Evolutionary conservation across 2,113 vertebrate genomes (phyloP).

Genomic region (Fregetta grallaria): DNA sequence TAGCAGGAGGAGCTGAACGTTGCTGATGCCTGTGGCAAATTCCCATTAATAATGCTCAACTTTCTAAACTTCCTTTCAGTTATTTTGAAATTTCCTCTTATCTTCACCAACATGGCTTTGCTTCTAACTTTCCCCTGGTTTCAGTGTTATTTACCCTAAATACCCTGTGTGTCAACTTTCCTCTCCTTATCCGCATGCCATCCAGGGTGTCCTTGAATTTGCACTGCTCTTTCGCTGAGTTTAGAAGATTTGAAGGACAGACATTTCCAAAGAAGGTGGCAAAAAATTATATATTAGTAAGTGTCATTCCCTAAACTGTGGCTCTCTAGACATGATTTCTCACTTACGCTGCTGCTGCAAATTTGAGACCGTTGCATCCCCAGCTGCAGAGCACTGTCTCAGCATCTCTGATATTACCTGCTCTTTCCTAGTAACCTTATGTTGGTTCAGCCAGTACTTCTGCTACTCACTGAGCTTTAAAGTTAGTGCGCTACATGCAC

Average conservation of each 20-base stretch:
- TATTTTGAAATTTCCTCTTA: not conserved
- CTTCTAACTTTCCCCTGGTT: not conserved
- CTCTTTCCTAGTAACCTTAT: not conserved
- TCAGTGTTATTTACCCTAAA: not conserved
- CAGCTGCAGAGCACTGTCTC: not conserved
- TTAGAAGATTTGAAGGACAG: not conserved
- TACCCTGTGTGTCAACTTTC: not conserved
- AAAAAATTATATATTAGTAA: not conserved
- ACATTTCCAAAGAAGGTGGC: not conserved
- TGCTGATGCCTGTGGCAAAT: not conserved
- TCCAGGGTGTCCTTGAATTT: not conserved
- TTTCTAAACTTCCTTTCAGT: not conserved
- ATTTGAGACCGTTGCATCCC: not conserved
- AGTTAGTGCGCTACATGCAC: no score
- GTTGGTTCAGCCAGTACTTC: not conserved
- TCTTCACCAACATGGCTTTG: not conserved
- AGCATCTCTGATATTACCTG: not conserved
- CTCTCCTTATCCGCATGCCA: accelerated
- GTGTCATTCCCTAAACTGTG: not conserved
- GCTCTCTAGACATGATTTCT: not conserved
- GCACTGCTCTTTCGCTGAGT: not conserved
- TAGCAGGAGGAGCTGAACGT: not conserved
- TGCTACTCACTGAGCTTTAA: not conserved
- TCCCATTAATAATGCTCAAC: not conserved
- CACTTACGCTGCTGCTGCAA: not conserved